Base-by-base conservation (phyloP, 2,888 invertebrate genomes). In the Eugnorisma glareosa region DNA sequence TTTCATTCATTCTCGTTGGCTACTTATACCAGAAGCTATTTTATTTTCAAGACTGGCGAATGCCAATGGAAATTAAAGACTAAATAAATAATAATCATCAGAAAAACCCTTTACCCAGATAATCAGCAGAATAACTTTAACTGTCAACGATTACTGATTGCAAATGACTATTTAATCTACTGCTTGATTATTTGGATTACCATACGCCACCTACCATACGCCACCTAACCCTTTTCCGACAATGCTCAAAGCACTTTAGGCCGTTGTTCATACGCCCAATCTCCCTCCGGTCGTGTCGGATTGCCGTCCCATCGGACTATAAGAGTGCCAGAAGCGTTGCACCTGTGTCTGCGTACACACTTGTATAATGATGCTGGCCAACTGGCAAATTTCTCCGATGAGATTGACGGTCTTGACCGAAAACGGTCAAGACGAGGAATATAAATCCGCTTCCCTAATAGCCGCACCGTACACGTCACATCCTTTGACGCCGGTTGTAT, bases 401-500 rank as follows among this genome's bases (percentile, higher is more conserved):
- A 54, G n/a, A 54, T n/a, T n/a, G n/a, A n/a, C 54, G n/a, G 1
- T 5, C 54, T 13, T 54, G 57, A 59, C 31, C 3, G 31, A 57
- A 57, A 31, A 59, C 15, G 59, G 3, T 21, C 7, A 59, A 3
- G 28, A 57, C 6, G 11, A 54, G 28, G 31, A 31, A 4, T 31
- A 59, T 31, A 0, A 21, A 18, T 13, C 31, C 75, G 80, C 80
- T 64, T 8, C 0, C 28, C 6, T 72, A 3, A 13, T 63, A n/a
- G 83, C 85, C n/a, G 35, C 40, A 43, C 35, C 3, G 8, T 37
- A 37, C 48, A 66, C 63, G 80, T 83, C 83, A 67, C 70, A 74
- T 13, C 28, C 24, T 74, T 61, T 81, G 85, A 85, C 77, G 61
- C 51, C 75, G 86, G 86, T 81, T 83, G 63, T 75, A 37, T 67